Percentiles rank a stretch among this genome's conserved stretches.
These are phyloP conservation scores for Raja brachyura DNA, from an alignment of 2,113 vertebrate genomes.

Conservation along the genomic window DNA sequence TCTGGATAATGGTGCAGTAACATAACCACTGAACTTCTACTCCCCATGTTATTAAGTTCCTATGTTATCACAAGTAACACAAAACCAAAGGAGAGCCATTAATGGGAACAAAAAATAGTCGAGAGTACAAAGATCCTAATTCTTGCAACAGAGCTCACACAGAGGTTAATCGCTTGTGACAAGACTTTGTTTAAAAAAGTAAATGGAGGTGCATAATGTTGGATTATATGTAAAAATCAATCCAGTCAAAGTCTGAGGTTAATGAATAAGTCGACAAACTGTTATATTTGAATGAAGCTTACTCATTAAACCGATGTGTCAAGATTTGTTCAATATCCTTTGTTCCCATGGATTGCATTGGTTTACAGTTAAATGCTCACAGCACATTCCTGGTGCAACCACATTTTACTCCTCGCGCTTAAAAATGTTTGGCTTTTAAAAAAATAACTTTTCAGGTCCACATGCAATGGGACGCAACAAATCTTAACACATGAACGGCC, in stretches of 20 bases:
- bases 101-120: neutral
- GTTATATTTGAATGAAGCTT: neutral
- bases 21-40: too few species aligned
- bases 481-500: neutral
- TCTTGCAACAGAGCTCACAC: neutral
- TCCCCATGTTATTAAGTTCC: too few species aligned
- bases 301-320: neutral
- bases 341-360: neutral
- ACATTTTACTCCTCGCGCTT: neutral
- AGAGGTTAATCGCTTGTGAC: neutral
- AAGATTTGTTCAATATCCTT: neutral
- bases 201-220: neutral
- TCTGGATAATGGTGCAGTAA: too few species aligned
- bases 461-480: neutral
- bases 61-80: neutral
- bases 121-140: neutral
- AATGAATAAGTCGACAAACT: neutral
- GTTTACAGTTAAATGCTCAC: neutral
- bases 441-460: neutral
- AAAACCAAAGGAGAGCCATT: neutral
- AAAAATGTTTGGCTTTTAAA: too few species aligned
- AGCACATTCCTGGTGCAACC: neutral
- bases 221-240: neutral
- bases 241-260: neutral
- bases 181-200: neutral